Conservation (phyloP, 2,888 invertebrate species). For the Aelia acuminata region DNA sequence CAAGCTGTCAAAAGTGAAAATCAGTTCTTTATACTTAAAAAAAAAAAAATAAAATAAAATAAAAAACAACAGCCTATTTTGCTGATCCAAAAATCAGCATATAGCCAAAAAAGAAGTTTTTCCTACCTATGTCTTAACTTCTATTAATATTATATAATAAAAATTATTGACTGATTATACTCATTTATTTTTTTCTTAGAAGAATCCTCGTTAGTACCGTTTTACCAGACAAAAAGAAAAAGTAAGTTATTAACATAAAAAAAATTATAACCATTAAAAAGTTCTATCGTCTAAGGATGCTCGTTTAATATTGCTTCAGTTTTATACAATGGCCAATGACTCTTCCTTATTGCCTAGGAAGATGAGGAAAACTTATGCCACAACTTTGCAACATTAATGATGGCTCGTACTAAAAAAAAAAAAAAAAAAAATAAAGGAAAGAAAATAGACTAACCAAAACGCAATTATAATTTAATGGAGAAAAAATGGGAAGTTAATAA, state of each 20-base stretch:
- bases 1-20: too few species aligned
- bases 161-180: not conserved
- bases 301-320: not conserved
- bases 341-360: not conserved
- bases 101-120: too few species aligned
- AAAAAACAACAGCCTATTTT: too few species aligned
- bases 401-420: not conserved
- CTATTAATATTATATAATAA: too few species aligned
- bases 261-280: not conserved
- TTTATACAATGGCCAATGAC: not conserved
- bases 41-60: too few species aligned
- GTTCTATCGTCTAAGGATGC: not conserved
- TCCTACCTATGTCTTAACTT: too few species aligned
- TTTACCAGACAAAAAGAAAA: not conserved
- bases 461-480: slow-evolving; percentile 34
- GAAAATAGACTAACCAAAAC: not conserved
- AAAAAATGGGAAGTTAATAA: slow-evolving; percentile 22
- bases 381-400: slow-evolving; percentile 13
- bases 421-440: not conserved
- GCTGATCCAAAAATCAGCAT: too few species aligned
- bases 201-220: not conserved
- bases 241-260: not conserved
- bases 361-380: not conserved
- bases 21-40: too few species aligned
- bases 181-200: not conserved